phyloP scores from a whole-genome alignment of 64 coral and sea anemone species.

The Pocillopora damicornis region DNA sequence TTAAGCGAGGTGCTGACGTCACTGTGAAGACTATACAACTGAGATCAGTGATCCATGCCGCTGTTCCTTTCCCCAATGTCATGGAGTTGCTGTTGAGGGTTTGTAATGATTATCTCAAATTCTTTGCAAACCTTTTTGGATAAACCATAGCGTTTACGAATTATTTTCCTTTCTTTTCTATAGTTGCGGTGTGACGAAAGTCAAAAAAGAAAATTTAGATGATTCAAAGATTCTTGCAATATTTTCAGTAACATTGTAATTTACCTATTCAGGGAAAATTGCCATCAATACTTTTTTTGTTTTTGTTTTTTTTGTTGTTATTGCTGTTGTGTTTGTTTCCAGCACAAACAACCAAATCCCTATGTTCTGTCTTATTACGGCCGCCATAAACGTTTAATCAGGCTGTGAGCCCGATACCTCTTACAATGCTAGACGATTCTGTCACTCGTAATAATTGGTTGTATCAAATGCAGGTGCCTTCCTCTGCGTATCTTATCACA shows the following conservation, averaged over 20 bases:
- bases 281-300: too few relatives aligned
- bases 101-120: background rate
- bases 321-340: background rate
- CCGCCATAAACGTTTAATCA: too few relatives aligned
- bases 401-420: background rate
- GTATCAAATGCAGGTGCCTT: slow-evolving; percentile 4
- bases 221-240: too few relatives aligned
- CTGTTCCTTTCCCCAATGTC: slow-evolving; percentile 16
- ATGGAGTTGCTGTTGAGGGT: slow-evolving; percentile 54
- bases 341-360: background rate
- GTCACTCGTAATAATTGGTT: background rate
- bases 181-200: too few relatives aligned
- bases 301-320: too few relatives aligned
- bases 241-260: too few relatives aligned
- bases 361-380: too few relatives aligned
- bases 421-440: background rate
- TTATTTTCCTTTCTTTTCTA: too few relatives aligned
- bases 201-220: too few relatives aligned
- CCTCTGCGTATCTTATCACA: slow-evolving; percentile 48
- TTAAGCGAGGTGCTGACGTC: slow-evolving; percentile 60
- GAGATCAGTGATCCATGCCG: slow-evolving; percentile 47
- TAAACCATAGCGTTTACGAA: too few relatives aligned
- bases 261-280: too few relatives aligned
- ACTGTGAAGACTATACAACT: slow-evolving; percentile 41
- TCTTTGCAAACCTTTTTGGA: too few relatives aligned